phyloP scores from a whole-genome alignment of 2,113 vertebrate genomes.

The Hirundichthys speculiger region DNA sequence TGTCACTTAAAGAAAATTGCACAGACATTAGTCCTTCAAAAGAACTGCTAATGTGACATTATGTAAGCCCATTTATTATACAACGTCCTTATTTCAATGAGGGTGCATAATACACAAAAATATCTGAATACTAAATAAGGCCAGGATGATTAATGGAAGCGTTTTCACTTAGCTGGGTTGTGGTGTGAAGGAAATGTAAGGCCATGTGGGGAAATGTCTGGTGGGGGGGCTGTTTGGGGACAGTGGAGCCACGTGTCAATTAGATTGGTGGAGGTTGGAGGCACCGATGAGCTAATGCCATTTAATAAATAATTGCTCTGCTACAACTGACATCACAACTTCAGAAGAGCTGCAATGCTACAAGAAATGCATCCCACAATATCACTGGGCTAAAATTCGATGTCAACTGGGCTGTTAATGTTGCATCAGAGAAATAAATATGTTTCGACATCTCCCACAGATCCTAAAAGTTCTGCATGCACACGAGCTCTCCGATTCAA shows the following conservation, averaged over 20 bases:
- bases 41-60: constrained; percentile 17
- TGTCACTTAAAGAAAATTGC: constrained; percentile 41
- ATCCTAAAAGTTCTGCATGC: constrained; percentile 3
- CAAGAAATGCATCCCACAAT: constrained; percentile 4
- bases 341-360: constrained; percentile 2
- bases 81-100: constrained; percentile 27
- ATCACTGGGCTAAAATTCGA: constrained; percentile 26
- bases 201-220: constrained; percentile 60
- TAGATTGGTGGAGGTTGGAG: constrained; percentile 50
- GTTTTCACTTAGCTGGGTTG: constrained; percentile 34
- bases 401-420: constrained; percentile 8
- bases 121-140: constrained; percentile 34
- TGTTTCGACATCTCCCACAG: constrained; percentile 28
- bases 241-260: constrained; percentile 66
- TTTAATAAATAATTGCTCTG: constrained; percentile 44
- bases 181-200: constrained; percentile 44
- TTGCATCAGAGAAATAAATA: constrained; percentile 36
- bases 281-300: constrained; percentile 19
- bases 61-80: constrained; percentile 38
- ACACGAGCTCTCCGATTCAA: constrained; percentile 1
- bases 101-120: constrained; percentile 29
- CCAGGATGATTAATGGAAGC: constrained; percentile 50
- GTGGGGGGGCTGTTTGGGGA: constrained; percentile 49
- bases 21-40: constrained; percentile 17
- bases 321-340: constrained; percentile 21